Percentiles rank a stretch among this genome's conserved stretches.
These are phyloP conservation scores for Plusia festucae DNA, from an alignment of 2,888 invertebrate genomes.

Conservation along the genomic window DNA sequence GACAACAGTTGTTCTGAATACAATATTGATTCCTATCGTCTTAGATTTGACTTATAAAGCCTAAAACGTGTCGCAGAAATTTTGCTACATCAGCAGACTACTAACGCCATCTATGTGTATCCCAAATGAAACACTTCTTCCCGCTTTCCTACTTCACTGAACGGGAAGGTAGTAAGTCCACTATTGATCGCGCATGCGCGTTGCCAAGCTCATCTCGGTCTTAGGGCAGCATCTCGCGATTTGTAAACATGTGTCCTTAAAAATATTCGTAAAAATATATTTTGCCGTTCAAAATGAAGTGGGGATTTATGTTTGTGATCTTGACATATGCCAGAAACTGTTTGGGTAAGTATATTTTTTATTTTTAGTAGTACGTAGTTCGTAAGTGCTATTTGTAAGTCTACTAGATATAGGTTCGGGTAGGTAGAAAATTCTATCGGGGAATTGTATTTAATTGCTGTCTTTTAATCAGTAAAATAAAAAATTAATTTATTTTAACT, in stretches of 20 bases:
- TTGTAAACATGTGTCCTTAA: slow-evolving; percentile 69
- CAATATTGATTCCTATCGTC: too few species aligned
- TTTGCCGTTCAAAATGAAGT: slow-evolving; percentile 70
- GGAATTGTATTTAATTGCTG: neutral
- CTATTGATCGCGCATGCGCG: slow-evolving; percentile 86
- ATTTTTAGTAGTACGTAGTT: neutral
- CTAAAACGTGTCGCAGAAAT: neutral
- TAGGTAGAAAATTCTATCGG: slow-evolving; percentile 1
- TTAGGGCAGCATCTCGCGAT: slow-evolving; percentile 51
- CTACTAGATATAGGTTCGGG: neutral
- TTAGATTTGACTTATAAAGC: too few species aligned
- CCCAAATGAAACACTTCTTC: slow-evolving; percentile 33
- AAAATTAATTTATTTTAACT: neutral
- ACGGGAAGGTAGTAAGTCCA: slow-evolving; percentile 34
- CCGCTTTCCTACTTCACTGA: slow-evolving; percentile 35
- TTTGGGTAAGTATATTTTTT: slow-evolving; percentile 71
- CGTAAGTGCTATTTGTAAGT: neutral
- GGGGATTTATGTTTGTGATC: slow-evolving; percentile 68
- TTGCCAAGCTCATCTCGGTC: slow-evolving; percentile 53
- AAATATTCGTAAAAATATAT: slow-evolving; percentile 52
- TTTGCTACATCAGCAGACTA: neutral
- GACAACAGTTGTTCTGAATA: too few species aligned
- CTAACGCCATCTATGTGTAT: slow-evolving; percentile 48
- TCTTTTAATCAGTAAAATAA: neutral
- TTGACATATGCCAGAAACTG: slow-evolving; percentile 66